Evolutionary conservation across 2,797 vertebrate species (phyloP), one percentile per base, ranked within the genome.

Genomic region (Onychomys torridus): DNA sequence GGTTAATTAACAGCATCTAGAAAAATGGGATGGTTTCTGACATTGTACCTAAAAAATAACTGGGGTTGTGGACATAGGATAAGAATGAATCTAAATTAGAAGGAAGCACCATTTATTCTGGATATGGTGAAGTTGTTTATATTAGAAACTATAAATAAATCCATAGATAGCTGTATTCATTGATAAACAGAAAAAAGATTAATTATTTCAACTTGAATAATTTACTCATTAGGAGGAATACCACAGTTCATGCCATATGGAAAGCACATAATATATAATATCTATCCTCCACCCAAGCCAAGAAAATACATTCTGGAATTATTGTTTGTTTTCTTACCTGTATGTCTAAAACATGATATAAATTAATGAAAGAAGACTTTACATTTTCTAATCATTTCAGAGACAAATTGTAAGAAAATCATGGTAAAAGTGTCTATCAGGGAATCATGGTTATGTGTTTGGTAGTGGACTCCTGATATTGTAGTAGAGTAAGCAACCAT

Each of bases 371-470:
- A 11, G 52, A 75, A 57, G 25, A 7, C 1, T 29, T 55, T 55
- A 57, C 11, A n/a, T 40, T 75, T 40, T 11, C 9, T 57, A 37
- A 57, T 32, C 25, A 73, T 73, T 59, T 40, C n/a, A 43, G 5
- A 55, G 46, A 13, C 11, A 52, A 27, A 86, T 37, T 7, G 17
- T 34, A 69, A 7, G 46, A 14, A 76, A 16, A 63, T 16, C 13
- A 52, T 8, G 32, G 21, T 37, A 52, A 21, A 86, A 27, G 19
- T 34, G 13, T 37, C 5, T 55, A 37, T 5, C 21, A 86, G 1
- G 46, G 34, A 27, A 3, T 55, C 4, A 17, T 8, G 0, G 0
- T 55, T 52, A 34, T 4, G 2, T 52, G 7, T 27, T 67, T n/a
- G 2, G 6, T 86, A 57, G 49, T 25, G 12, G 49, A 32, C 16